Conservation (phyloP, 2,888 invertebrate genomes). For the Plebejus argus region DNA sequence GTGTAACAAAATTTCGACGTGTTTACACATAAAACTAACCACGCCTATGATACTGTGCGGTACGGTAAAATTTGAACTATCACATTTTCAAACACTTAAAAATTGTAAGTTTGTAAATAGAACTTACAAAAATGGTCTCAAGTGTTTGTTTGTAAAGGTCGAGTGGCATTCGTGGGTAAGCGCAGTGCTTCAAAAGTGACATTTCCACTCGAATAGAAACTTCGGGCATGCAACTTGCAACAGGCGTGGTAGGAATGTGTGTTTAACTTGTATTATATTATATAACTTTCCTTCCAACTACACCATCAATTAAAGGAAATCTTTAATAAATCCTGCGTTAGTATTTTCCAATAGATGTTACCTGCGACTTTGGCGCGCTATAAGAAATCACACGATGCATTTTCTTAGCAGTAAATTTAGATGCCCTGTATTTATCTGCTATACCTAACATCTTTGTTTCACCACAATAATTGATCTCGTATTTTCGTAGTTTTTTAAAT, state of each 20-base stretch:
- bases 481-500: background rate
- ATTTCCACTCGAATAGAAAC: constrained; percentile 46
- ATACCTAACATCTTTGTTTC: background rate
- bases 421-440: background rate
- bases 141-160: constrained; percentile 45
- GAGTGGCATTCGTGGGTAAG: constrained; percentile 41
- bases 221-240: constrained; percentile 36
- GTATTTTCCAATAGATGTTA: background rate
- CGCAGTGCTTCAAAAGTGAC: constrained; percentile 45
- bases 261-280: constrained; percentile 31
- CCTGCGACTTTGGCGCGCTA: background rate
- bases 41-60: background rate
- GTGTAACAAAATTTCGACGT: background rate
- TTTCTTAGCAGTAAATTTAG: background rate
- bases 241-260: constrained; percentile 41
- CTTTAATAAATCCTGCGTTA: constrained; percentile 13
- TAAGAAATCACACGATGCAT: background rate
- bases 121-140: constrained; percentile 34
- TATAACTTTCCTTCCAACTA: constrained; percentile 22
- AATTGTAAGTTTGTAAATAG: constrained; percentile 32
- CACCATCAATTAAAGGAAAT: constrained; percentile 24
- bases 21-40: background rate
- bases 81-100: background rate
- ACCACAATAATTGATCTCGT: background rate
- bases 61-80: background rate